Evolutionary conservation across 2,888 invertebrate genomes (phyloP), one percentile per base, ranked within the genome.

Genomic region (Torymus texanus): DNA sequence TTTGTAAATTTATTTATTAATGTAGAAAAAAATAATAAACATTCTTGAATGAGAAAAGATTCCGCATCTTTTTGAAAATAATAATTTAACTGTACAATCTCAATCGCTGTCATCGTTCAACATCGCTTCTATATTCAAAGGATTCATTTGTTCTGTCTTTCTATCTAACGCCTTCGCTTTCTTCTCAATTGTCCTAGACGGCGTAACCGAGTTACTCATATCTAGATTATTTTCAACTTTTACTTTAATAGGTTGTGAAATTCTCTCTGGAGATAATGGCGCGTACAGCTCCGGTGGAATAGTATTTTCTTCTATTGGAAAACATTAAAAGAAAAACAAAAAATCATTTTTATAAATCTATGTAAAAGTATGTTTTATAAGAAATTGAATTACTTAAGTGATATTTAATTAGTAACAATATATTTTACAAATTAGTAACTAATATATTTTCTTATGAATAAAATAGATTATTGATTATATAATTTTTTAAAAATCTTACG

Each of bases 71-170:
- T 62, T 50, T 14, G 24, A 58, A 61, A 61, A 63, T 68, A 66
- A 75, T 41, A 62, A 63, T 55, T 59, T 55, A 71, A 65, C 12
- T 73, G n/a, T 55, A 56, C 59, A 65, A 8, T 41, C 18, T 76
- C 24, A 79, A 75, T 82, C 85, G 14, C 84, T 84, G 50, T 88
- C 87, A 11, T 84, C 86, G 41, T 87, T 85, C 2, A 89, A 75
- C 79, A 88, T 58, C 53, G 85, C 84, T 75, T 85, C 87, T 18
- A 87, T 86, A 71, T 86, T 86, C 13, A 82, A 61, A 11, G 84
- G 76, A 71, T 83, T 83, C 78, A 84, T 86, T 12, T 82, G 83
- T 11, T 76, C 79, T 18, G 68, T 14, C 58, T 80, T 83, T 68
- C 79, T 82, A 12, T 83, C 70, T 14, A 66, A 16, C 2, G 41